These are phyloP conservation scores for Chelon labrosus DNA, from an alignment of 2,797 vertebrate genomes.

Conservation along the genomic window DNA sequence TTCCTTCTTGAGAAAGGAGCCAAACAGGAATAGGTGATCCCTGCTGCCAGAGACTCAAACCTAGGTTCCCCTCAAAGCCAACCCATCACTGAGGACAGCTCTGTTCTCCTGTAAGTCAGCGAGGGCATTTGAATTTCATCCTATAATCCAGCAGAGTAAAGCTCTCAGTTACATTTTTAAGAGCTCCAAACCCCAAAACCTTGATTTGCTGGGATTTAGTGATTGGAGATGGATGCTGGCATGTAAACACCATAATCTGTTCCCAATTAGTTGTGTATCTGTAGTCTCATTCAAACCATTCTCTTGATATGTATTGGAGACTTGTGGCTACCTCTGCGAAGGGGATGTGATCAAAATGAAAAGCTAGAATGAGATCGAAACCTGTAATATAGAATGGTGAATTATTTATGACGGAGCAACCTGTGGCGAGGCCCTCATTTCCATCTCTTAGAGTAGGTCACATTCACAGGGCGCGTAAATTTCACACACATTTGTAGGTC, in stretches of 20 bases:
- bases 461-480: constrained; percentile 39
- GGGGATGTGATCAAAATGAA: background rate
- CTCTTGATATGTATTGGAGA: background rate
- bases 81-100: constrained; percentile 39
- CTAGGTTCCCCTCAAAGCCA: constrained; percentile 21
- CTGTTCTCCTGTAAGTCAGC: constrained; percentile 44
- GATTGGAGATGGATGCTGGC: constrained; percentile 4
- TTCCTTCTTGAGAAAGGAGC: constrained; percentile 47
- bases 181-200: background rate
- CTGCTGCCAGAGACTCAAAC: constrained; percentile 34
- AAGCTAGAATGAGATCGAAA: background rate
- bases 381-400: background rate
- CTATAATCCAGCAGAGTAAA: constrained; percentile 4
- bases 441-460: constrained; percentile 53
- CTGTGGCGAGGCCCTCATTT: constrained; percentile 27
- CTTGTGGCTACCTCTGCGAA: constrained; percentile 1
- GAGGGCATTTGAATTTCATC: constrained; percentile 19
- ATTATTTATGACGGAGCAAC: constrained; percentile 13
- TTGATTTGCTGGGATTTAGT: constrained; percentile 15
- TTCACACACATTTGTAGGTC: constrained; percentile 74
- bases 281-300: background rate
- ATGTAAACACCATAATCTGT: constrained; percentile 23
- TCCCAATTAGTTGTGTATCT: constrained; percentile 31
- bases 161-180: constrained; percentile 1
- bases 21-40: constrained; percentile 49